A percentile compares a stretch with the other conserved stretches of the same genome.
Evolutionary conservation across 2,888 invertebrate species (phyloP).

Genomic region (Crossocerus cetratus): DNA sequence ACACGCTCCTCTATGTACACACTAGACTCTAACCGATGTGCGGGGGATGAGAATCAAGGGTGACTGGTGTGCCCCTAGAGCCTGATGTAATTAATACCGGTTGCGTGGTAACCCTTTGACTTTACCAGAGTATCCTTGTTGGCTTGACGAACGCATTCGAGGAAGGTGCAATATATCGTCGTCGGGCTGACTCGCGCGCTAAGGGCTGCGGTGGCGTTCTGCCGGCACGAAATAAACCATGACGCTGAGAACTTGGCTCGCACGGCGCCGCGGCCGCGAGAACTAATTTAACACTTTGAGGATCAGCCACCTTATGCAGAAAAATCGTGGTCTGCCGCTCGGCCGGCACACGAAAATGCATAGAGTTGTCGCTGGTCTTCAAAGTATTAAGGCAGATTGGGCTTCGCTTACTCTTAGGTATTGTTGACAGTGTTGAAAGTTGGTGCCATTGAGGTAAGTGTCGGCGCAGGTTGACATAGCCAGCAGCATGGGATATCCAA

Average conservation of each 20-base stretch:
- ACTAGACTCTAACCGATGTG: neutral
- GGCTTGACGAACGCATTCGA: slow-evolving; percentile 72
- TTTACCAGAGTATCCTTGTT: slow-evolving; percentile 71
- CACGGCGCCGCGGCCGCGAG: too few relatives aligned
- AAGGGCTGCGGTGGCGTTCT: slow-evolving; percentile 64
- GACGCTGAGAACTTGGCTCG: too few relatives aligned
- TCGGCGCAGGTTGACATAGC: slow-evolving; percentile 66
- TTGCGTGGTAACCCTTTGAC: slow-evolving; percentile 6
- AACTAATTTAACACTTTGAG: too few relatives aligned
- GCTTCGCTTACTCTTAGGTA: slow-evolving; percentile 59
- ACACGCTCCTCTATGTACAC: neutral
- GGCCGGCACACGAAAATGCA: too few relatives aligned
- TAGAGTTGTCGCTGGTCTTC: too few relatives aligned
- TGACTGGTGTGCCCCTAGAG: neutral
- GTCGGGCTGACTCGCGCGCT: slow-evolving; percentile 54
- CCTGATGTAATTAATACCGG: neutral
- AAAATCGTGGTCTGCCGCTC: too few relatives aligned
- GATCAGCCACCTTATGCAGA: too few relatives aligned
- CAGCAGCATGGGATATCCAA: slow-evolving; percentile 65
- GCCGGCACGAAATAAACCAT: neutral
- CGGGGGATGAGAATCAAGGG: slow-evolving; percentile 4
- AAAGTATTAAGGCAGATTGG: too few relatives aligned
- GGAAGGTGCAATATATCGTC: slow-evolving; percentile 69
- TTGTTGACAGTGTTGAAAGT: slow-evolving; percentile 66
- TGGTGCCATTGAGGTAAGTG: slow-evolving; percentile 64